Conservation (phyloP, 2,797 vertebrate species). For the Acropternis orthonyx region DNA sequence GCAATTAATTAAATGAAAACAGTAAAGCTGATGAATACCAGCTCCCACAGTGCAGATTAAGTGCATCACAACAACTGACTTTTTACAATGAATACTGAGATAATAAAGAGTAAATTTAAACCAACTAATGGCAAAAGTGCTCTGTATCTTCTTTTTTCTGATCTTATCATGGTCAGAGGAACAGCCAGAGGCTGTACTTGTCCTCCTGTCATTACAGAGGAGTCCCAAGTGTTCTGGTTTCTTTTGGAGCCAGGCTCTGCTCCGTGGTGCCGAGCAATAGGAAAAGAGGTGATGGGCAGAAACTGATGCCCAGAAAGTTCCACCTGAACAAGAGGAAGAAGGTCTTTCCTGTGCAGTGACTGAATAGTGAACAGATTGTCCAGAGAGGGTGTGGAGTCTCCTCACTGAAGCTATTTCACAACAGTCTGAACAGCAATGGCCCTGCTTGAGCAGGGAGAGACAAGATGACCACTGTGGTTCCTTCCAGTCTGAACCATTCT, state of each 20-base stretch:
- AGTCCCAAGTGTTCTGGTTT: neutral
- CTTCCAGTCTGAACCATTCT: neutral
- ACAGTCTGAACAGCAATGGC: neutral
- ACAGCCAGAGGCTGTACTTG: neutral
- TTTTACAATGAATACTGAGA: neutral
- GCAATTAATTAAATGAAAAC: neutral
- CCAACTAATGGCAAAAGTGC: neutral
- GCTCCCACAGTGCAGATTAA: neutral
- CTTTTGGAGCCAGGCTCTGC: neutral
- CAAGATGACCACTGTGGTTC: neutral
- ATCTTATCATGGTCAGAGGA: neutral
- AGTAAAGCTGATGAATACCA: neutral
- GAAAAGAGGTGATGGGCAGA: neutral
- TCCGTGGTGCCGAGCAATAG: neutral
- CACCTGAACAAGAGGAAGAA: neutral
- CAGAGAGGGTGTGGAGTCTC: neutral
- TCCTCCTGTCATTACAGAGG: neutral
- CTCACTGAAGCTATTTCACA: neutral
- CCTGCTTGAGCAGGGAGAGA: neutral
- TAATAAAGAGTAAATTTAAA: neutral
- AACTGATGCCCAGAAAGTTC: neutral
- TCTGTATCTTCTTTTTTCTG: neutral
- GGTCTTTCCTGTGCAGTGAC: neutral
- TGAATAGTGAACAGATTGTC: neutral
- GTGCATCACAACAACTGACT: neutral